Conservation (phyloP, 2,113 vertebrate genomes). For the Saguinus midas region DNA sequence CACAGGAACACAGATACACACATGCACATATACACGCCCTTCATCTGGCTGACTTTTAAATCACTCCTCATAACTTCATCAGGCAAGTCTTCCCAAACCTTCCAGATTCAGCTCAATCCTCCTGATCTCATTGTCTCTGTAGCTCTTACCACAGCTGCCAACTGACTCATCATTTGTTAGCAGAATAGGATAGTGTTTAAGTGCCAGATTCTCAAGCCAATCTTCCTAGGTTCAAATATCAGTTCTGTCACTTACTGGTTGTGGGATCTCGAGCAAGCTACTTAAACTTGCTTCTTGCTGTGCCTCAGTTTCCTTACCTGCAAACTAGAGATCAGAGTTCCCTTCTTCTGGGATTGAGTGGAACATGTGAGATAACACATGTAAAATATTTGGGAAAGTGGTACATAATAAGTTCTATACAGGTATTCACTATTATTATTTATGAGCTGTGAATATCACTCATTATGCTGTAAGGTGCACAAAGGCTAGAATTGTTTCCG, state of each 20-base stretch:
- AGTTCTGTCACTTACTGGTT: background rate
- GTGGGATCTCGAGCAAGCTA: background rate
- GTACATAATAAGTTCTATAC: background rate
- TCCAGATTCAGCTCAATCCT: background rate
- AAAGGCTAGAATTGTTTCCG: background rate
- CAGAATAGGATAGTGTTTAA: background rate
- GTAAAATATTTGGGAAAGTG: background rate
- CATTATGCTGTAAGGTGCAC: background rate
- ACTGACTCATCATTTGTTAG: background rate
- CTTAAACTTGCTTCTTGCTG: background rate
- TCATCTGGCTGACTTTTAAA: background rate
- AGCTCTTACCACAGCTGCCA: background rate
- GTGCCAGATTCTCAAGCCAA: background rate
- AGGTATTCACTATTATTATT: background rate
- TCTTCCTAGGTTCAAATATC: background rate
- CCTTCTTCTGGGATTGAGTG: background rate
- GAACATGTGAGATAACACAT: background rate
- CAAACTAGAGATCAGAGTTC: background rate
- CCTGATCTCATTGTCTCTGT: background rate
- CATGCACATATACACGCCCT: background rate
- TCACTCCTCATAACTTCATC: background rate
- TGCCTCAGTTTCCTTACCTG: background rate
- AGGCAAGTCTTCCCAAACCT: background rate
- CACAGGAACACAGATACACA: background rate
- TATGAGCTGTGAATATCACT: background rate